Evolutionary conservation across 1,140 invertebrate species (phyloP), one percentile per base, ranked within the genome.

Genomic region (Teleopsis dalmanni): DNA sequence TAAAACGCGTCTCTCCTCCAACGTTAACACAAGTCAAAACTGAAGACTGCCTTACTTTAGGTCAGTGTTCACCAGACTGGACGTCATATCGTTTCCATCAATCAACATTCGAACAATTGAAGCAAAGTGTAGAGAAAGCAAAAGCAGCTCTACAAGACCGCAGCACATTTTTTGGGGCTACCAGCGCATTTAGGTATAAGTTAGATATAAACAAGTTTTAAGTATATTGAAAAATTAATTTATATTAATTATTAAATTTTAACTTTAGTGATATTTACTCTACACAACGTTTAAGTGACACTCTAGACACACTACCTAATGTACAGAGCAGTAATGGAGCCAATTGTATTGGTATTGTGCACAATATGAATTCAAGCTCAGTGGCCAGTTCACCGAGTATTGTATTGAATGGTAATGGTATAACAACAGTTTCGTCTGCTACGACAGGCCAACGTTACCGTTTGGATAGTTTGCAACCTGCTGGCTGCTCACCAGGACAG

Each of bases 91-190:
- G 83, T 37, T 81, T 87, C 46, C 82, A 84, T 65, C 81, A 83
- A 48, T 84, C 82, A 51, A 90, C 88, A 11, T 90, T 90, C 73
- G 87, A 90, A 63, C 87, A 90, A 62, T 75, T 90, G 16, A 91
- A 90, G 58, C 87, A 91, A 60, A 88, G 85, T 57, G 87, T 90
- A 21, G 87, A 90, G 63, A 90, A 90, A 66, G 87, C 88, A 10
- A 91, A 91, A 64, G 87, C 88, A 7, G 88, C 86, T 0, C 72
- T 90, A 35, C 80, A 82, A 65, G 80, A 79, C 65, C 62, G 69
- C 23, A 69, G 60, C 40, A 59, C 52, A 41, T 71, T 70, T 51
- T 66, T 70, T 31, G 69, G 65, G 0, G 64, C 69, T 16, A 59
- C 57, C 41, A 71, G 69, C 50, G 69, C 68, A 8, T 71, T 71